Evolutionary conservation across 2,888 invertebrate species (phyloP).

Genomic region (Andrena minutula): DNA sequence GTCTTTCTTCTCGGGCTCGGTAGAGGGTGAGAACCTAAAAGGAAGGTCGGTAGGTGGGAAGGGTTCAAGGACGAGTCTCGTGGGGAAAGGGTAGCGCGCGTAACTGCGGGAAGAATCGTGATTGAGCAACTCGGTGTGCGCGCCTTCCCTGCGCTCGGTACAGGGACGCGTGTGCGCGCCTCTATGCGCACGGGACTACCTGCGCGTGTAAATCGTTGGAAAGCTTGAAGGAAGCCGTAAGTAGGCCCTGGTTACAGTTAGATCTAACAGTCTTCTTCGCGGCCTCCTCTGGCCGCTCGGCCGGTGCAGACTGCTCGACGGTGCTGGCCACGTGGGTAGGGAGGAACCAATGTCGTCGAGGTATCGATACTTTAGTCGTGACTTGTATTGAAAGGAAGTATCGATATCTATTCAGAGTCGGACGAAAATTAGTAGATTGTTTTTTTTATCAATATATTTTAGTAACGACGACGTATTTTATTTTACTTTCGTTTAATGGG

Average conservation of each 20-base stretch:
- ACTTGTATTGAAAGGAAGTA: too few species aligned
- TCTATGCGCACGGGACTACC: too few species aligned
- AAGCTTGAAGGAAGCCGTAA: conserved; percentile 72
- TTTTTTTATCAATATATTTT: too few species aligned
- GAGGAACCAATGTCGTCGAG: too few species aligned
- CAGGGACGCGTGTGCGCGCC: background rate
- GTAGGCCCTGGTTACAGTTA: conserved; percentile 84
- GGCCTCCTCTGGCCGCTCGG: conserved; percentile 46
- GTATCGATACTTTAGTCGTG: too few species aligned
- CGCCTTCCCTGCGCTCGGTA: background rate
- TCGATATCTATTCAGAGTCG: too few species aligned
- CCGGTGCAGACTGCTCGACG: conserved; percentile 57
- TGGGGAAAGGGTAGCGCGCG: conserved; percentile 35
- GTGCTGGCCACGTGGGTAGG: conserved; percentile 40
- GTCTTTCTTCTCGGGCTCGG: conserved; percentile 50
- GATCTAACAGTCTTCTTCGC: conserved; percentile 78
- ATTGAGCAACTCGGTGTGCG: conserved; percentile 50
- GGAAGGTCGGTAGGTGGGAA: conserved; percentile 59
- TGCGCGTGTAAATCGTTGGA: conserved; percentile 48
- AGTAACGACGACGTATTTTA: too few species aligned
- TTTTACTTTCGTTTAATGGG: too few species aligned
- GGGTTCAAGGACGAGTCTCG: conserved; percentile 65
- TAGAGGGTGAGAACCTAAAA: conserved; percentile 62
- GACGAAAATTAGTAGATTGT: too few species aligned
- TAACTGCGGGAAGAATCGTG: conserved; percentile 22